Evolutionary conservation across 2,113 vertebrate genomes (phyloP).

Genomic region (Erythrocercus mccallii): DNA sequence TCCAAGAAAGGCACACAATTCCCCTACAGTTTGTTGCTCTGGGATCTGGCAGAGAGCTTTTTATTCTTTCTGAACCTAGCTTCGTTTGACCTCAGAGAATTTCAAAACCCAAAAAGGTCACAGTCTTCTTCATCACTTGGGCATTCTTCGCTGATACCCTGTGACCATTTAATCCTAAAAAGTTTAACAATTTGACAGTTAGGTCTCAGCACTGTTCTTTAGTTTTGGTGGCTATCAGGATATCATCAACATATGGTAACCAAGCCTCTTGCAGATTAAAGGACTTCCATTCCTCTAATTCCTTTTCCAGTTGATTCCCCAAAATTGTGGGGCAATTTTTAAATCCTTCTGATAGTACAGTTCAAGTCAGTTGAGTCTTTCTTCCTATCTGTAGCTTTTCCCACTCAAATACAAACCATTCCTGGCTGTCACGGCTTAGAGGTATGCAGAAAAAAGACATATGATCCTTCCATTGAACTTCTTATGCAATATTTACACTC

Average conservation of each 20-base stretch:
- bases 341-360: background rate
- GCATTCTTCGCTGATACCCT: rapidly evolving
- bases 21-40: background rate
- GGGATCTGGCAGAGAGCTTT: background rate
- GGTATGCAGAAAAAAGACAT: background rate
- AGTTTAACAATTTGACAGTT: background rate
- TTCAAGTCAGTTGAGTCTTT: background rate
- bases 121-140: background rate
- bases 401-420: background rate
- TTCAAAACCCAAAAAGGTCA: background rate
- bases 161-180: background rate
- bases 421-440: background rate
- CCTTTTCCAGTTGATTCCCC: background rate
- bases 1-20: background rate
- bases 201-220: background rate
- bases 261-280: background rate
- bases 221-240: background rate
- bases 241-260: background rate
- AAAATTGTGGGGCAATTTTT: background rate
- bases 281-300: background rate
- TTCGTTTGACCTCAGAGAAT: background rate
- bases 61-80: background rate
- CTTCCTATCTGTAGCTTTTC: background rate
- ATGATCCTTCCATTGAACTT: background rate
- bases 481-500: background rate